Base-by-base conservation (phyloP, 92 coral and sea anemone species). In the Muricea muricata region DNA sequence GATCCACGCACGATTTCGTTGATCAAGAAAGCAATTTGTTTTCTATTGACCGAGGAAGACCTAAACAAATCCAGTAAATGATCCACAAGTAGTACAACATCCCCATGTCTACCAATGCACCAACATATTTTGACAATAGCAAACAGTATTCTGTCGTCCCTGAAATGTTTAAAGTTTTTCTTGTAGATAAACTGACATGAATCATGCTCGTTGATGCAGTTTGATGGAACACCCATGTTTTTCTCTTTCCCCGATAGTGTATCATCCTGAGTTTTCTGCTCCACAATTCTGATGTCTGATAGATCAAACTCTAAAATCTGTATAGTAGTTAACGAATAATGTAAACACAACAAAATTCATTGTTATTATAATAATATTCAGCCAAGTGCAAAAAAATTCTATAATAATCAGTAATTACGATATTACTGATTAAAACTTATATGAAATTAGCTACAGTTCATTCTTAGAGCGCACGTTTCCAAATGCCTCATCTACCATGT, bases 41-140 rank as follows among this genome's bases (percentile, higher is more conserved):
- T 96, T 90, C 87, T 91, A 65, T 93, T 90, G 12, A 78, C 85
- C 37, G 80, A 70, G 0, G 99, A 96, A 71, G 93, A 93, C 21
- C 90, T 94, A 75, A 93, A 96, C 92, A 93, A 57, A 41, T 96
- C 99, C 47, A 96, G 89, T 63, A 96, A 93, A 85, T 96, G 89
- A 61, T 96, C 99, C 37, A 89, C 89, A 35, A 93, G 72, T 18
- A 96, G 90, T 6, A 91, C 52, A 52, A 93, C 76, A 86, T 93
- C 82, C 31, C 98, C 98, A 92, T 92, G 83, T 85, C 66, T 76
- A 92, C 99, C 99, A 75, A 96, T 91, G 34, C 84, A 37, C 47
- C 87, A 85, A 66, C 99, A 96, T 58, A 87, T 78, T 34, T 79
- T 94, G 74, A 54, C 81, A 72, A 93, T 52, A 4, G 93, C 89